A percentile compares a stretch with the other conserved stretches of the same genome.
Evolutionary conservation across 2,797 vertebrate species (phyloP).

Genomic region (Hyperoplus immaculatus): DNA sequence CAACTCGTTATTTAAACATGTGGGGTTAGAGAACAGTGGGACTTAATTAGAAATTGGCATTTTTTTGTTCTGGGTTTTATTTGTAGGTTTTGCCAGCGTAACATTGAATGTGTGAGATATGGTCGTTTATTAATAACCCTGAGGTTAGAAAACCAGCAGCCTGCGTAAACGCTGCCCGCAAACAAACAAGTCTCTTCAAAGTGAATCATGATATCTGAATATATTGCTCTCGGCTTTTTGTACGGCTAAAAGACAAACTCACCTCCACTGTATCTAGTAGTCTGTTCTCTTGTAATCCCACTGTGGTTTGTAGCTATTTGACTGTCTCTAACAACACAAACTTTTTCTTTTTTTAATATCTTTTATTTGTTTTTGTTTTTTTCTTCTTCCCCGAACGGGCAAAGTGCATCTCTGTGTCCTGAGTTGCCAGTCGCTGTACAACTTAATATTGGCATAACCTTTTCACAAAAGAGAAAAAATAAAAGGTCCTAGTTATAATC

Average conservation of each 20-base stretch:
- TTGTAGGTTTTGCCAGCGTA: conserved; percentile 16
- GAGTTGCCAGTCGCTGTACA: conserved; percentile 60
- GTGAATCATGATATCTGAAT: background rate
- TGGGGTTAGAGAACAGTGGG: conserved; percentile 37
- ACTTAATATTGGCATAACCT: conserved; percentile 61
- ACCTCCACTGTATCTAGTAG: conserved; percentile 15
- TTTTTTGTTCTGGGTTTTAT: background rate
- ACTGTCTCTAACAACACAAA: conserved; percentile 28
- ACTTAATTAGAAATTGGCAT: conserved; percentile 18
- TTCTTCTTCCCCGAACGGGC: conserved; percentile 34
- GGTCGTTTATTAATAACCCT: conserved; percentile 47
- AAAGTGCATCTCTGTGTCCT: conserved; percentile 59
- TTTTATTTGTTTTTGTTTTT: conserved; percentile 22
- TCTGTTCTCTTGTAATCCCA: conserved; percentile 39
- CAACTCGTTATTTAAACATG: conserved; percentile 53
- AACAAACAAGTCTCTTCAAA: background rate
- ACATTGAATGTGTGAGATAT: conserved; percentile 26
- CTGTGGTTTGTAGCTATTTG: conserved; percentile 34
- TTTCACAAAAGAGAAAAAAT: conserved; percentile 50
- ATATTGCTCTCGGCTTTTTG: conserved; percentile 34
- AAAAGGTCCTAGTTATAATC: conserved; percentile 11
- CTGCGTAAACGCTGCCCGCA: conserved; percentile 31
- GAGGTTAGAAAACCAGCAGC: conserved; percentile 25
- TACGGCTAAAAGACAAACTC: conserved; percentile 15
- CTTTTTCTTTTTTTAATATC: conserved; percentile 34